These are phyloP conservation scores for Zoanthus gigantus DNA, from an alignment of 92 coral and sea anemone genomes.

Conservation along the genomic window DNA sequence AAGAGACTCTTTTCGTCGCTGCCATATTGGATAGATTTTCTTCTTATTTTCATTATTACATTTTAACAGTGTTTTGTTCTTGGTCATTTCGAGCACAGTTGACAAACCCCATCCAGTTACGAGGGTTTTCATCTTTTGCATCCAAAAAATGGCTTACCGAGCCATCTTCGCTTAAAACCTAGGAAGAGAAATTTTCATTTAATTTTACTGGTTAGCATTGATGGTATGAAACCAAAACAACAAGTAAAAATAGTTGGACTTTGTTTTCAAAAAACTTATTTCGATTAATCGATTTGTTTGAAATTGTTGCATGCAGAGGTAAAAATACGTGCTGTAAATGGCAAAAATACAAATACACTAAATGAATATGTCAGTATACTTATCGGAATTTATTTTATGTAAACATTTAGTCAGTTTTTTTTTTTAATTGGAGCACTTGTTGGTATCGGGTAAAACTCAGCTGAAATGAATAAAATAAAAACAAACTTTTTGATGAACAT, in stretches of 20 bases:
- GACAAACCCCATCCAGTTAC: slow-evolving; percentile 99
- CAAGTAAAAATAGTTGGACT: background rate
- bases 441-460: background rate
- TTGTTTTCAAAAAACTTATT: background rate
- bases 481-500: background rate
- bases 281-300: too few species aligned
- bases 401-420: too few species aligned
- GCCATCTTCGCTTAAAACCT: slow-evolving; percentile 99
- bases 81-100: slow-evolving; percentile 99
- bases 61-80: slow-evolving; percentile 98
- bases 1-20: too few species aligned
- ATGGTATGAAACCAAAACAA: background rate
- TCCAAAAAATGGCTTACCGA: slow-evolving; percentile 97
- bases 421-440: too few species aligned
- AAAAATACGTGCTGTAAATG: too few species aligned
- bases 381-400: background rate
- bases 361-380: background rate
- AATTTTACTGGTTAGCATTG: background rate
- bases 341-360: too few species aligned
- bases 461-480: background rate
- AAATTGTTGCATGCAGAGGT: too few species aligned
- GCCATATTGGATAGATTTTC: too few species aligned
- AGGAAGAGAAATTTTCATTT: background rate
- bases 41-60: too few species aligned
- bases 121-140: slow-evolving; percentile 97